phyloP scores from a whole-genome alignment of 1,140 invertebrate species.

The Brachionus angularis region DNA sequence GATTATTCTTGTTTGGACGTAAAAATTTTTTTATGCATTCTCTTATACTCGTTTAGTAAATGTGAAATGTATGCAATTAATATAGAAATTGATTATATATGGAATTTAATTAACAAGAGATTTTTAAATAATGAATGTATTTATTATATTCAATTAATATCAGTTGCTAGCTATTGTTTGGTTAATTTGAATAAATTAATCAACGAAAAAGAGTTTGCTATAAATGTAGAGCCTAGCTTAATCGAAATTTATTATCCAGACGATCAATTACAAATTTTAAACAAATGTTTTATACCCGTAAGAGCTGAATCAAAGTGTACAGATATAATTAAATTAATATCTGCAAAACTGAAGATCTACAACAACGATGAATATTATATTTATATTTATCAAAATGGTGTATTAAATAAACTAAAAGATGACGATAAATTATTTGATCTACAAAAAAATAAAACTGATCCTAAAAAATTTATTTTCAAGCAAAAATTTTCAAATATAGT shows the following conservation, averaged over 20 bases:
- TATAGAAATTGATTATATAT: slow-evolving; percentile 25
- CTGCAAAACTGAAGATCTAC: not conserved
- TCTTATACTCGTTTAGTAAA: slow-evolving; percentile 6
- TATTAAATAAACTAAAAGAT: not conserved
- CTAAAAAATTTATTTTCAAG: not conserved
- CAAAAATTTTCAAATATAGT: slow-evolving; percentile 21
- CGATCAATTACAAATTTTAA: not conserved
- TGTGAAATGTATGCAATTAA: slow-evolving; percentile 16
- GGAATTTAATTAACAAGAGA: slow-evolving; percentile 14
- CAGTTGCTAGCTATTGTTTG: not conserved
- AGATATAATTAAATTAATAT: not conserved
- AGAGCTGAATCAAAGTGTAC: slow-evolving; percentile 1
- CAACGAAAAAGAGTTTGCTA: too few relatives aligned
- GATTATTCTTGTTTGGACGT: not conserved
- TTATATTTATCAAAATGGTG: not conserved
- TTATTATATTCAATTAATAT: not conserved
- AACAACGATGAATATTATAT: slow-evolving; percentile 1
- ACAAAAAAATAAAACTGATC: not conserved
- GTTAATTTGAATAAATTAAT: not conserved
- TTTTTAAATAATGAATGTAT: not conserved
- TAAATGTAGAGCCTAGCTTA: not conserved
- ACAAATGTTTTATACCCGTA: not conserved
- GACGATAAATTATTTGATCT: not conserved
- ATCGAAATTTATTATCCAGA: not conserved
- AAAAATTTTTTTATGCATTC: not conserved